Evolutionary conservation across 2,113 vertebrate genomes (phyloP), one percentile per base, ranked within the genome.

Genomic region (Epinephelus fuscoguttatus): DNA sequence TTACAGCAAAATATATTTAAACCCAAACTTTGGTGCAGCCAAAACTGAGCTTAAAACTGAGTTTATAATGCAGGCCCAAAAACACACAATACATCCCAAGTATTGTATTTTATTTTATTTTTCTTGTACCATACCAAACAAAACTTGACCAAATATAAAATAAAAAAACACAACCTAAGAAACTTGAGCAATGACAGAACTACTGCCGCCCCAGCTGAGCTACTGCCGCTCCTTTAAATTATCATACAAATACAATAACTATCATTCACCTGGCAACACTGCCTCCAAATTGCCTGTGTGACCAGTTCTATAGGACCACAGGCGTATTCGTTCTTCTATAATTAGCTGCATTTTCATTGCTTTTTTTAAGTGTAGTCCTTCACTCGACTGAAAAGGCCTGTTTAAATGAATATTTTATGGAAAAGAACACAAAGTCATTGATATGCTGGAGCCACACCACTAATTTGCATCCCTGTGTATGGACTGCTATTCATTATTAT

Each of bases 401-500:
- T 30, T 64, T 3, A 17, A 18, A 56, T 73, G 10, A 76, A 84
- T 80, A n/a, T 27, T 71, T 62, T 3, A 75, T 50, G 55, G 23
- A 21, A 30, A 62, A 61, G 40, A 73, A 55, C 19, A 66, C 53
- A 45, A 9, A 45, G 49, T 67, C 75, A 49, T 79, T 71, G 57
- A 70, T 40, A 49, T 78, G 60, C 82, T 82, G 60, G 76, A 49
- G 56, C 25, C 50, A 52, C 60, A 21, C 10, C 66, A 3, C 69
- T 37, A 1, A 75, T 81, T 74, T 75, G 57, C 68, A 74, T 78
- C 0, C 57, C 17, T 17, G 2, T 52, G 49, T 23, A 33, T 57
- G 1, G 50, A 61, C 33, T 15, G 60, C 60, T 63, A 1, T 52
- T 75, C 69, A 18, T 73, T 63, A 63, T 42, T 62, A 30, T 23